Conservation (phyloP, 2,888 invertebrate species). For the Hetaerina titia region DNA sequence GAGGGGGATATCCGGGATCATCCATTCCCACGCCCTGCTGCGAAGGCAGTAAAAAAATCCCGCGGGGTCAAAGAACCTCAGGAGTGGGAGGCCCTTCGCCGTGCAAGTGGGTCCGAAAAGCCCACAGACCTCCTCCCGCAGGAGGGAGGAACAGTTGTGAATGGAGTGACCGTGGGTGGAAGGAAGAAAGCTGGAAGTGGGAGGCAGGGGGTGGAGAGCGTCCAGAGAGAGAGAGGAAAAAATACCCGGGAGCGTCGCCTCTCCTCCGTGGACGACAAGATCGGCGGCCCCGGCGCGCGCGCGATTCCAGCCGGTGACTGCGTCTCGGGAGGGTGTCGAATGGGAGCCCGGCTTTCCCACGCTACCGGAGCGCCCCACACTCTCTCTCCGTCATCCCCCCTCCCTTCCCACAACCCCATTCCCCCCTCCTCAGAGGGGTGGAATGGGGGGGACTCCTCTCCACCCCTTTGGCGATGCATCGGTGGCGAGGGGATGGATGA, state of each 20-base stretch:
- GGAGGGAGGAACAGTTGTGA: not conserved
- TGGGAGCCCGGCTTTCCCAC: constrained; percentile 37
- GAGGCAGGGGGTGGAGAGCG: not conserved
- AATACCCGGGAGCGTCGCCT: not conserved
- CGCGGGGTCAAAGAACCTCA: not conserved
- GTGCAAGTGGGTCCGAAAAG: not conserved
- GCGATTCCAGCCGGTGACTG: not conserved
- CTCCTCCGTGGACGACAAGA: not conserved
- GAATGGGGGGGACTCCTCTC: too few relatives aligned
- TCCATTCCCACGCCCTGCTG: constrained; percentile 2
- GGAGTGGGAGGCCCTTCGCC: not conserved
- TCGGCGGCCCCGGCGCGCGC: not conserved
- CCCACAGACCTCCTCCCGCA: not conserved
- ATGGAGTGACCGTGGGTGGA: not conserved
- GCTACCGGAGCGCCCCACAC: not conserved
- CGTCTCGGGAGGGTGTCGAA: constrained; percentile 51
- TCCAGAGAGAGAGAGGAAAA: not conserved
- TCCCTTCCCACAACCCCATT: too few relatives aligned
- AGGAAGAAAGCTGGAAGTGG: not conserved
- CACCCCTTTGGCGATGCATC: too few relatives aligned
- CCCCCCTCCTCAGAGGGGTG: too few relatives aligned
- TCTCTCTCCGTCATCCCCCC: too few relatives aligned
- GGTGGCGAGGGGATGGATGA: too few relatives aligned
- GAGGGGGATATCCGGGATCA: not conserved
- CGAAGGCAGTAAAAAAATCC: not conserved